Percentiles rank a stretch among this genome's conserved stretches.
phyloP scores from a whole-genome alignment of 1,140 invertebrate species.

The Campoletis sonorensis region DNA sequence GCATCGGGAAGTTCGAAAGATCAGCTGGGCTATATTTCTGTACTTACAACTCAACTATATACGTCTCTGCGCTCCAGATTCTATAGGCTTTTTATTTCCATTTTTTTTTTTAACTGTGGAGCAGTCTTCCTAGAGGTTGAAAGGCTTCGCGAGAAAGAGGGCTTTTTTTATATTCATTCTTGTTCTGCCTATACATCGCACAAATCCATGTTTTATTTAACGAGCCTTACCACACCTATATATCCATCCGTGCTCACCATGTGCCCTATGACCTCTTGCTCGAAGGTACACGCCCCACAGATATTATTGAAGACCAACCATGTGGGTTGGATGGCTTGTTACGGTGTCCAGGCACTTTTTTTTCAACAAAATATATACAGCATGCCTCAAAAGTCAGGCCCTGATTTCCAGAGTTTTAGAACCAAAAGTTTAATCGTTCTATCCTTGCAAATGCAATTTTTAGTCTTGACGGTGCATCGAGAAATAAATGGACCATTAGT shows the following conservation, averaged over 20 bases:
- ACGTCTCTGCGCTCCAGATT: neutral
- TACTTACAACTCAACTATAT: neutral
- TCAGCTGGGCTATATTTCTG: neutral
- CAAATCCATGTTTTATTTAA: conserved; percentile 10
- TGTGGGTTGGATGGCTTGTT: conserved; percentile 10
- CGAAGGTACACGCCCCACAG: neutral
- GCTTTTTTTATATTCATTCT: conserved; percentile 2
- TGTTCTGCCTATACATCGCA: neutral
- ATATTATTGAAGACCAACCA: neutral
- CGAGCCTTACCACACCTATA: neutral
- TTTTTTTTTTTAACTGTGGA: neutral
- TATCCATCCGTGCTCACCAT: neutral
- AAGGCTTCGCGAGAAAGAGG: neutral
- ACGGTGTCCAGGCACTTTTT: neutral
- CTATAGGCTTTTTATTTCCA: neutral
- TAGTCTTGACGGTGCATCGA: too few species aligned
- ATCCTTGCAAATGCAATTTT: too few species aligned
- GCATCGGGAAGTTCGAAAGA: neutral
- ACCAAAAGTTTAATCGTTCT: too few species aligned
- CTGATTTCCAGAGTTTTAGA: too few species aligned
- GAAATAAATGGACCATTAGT: too few species aligned
- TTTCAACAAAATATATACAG: neutral
- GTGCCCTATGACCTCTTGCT: neutral
- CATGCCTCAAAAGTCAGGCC: too few species aligned
- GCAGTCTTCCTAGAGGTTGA: neutral